Percentiles rank a stretch among this genome's conserved stretches.
Evolutionary conservation across 2,113 vertebrate genomes (phyloP).

Genomic region (Origma solitaria): DNA sequence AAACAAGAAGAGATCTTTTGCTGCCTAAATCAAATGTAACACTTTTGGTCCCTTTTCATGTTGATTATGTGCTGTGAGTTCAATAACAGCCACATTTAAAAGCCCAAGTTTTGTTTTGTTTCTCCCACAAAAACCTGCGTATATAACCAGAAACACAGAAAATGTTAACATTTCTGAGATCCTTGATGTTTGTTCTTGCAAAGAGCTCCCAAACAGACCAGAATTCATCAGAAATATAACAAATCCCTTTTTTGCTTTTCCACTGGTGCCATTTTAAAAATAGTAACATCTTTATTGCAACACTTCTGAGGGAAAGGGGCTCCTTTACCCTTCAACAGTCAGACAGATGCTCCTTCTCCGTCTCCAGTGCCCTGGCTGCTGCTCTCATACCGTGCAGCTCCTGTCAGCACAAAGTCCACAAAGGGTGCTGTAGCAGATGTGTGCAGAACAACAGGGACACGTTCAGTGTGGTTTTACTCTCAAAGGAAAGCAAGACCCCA

Average conservation of each 20-base stretch:
- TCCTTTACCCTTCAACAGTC: background rate
- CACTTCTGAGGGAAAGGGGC: background rate
- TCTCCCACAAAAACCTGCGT: background rate
- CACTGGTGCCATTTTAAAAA: conserved; percentile 27
- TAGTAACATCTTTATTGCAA: background rate
- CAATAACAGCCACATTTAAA: background rate
- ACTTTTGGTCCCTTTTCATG: background rate
- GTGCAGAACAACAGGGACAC: background rate
- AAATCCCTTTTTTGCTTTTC: background rate
- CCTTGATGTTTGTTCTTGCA: background rate
- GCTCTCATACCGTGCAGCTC: background rate
- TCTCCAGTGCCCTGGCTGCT: background rate
- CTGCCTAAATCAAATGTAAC: background rate
- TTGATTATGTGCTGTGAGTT: background rate
- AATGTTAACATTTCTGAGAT: conserved; percentile 11
- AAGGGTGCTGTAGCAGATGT: background rate
- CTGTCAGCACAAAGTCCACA: background rate
- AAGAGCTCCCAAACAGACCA: background rate
- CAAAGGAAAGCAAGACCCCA: background rate
- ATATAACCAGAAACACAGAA: background rate
- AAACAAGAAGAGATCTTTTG: background rate
- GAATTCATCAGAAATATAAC: background rate
- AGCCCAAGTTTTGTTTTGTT: background rate
- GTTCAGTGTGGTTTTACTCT: background rate
- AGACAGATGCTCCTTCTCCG: background rate